Evolutionary conservation across 92 coral and sea anemone genomes (phyloP).

Genomic region (Galaxea fascicularis): DNA sequence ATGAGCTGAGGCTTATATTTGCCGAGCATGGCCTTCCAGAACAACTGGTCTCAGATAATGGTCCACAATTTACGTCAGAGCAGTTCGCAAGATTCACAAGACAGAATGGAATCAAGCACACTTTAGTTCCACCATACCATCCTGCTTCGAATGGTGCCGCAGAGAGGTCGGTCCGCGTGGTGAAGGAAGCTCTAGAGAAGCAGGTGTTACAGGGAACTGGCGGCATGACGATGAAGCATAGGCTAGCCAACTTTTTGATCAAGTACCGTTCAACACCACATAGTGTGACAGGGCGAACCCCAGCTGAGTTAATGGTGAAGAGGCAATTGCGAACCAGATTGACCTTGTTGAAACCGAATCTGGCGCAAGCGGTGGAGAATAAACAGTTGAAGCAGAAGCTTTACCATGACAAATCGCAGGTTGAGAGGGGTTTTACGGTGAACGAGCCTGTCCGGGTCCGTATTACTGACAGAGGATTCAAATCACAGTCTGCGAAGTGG

Average conservation of each 20-base stretch:
- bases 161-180: constrained; percentile 41
- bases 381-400: constrained; percentile 26
- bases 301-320: constrained; percentile 28
- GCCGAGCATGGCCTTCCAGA: constrained; percentile 41
- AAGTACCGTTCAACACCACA: constrained; percentile 61
- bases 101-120: constrained; percentile 38
- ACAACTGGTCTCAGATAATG: constrained; percentile 30
- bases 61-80: constrained; percentile 35
- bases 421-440: background rate
- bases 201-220: constrained; percentile 39
- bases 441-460: background rate
- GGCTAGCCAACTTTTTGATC: constrained; percentile 38
- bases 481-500: background rate
- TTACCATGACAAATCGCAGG: constrained; percentile 1
- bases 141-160: constrained; percentile 58
- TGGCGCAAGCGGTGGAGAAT: constrained; percentile 16
- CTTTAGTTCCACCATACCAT: constrained; percentile 37
- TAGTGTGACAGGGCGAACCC: constrained; percentile 46
- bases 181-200: constrained; percentile 43
- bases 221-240: constrained; percentile 41
- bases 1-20: constrained; percentile 23
- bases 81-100: constrained; percentile 19
- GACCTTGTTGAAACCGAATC: constrained; percentile 8
- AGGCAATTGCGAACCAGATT: constrained; percentile 9
- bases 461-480: background rate